Base-by-base conservation (phyloP, 2,113 vertebrate genomes). In the Ceuthmochares aereus region DNA sequence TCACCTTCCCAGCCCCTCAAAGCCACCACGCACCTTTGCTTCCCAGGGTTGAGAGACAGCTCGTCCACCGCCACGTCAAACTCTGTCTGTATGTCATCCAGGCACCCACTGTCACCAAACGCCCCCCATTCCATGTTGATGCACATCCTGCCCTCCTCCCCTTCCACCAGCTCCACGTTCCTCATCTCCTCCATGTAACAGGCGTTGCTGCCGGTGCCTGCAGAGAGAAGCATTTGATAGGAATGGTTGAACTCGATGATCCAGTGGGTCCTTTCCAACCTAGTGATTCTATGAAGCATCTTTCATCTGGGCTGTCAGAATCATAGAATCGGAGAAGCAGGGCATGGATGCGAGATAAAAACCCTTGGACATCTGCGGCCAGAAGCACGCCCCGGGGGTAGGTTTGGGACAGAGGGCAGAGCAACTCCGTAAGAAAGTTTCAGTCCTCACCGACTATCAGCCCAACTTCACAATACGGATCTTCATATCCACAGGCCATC, bases 181-280 rank as follows among this genome's bases (percentile, higher is more conserved):
- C 95, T 94, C 99, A 99, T 99, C 98, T 99, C 99, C 97, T 99
- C 99, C 99, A 99, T 99, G 98, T 99, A 99, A 95, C 99, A 99
- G 77, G 98, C 98, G 0, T 99, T 99, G 87, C 98, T 99, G 80
- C 99, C 99, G 0, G 99, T 99, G 73, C 99, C 99, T 99, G 96
- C 5, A 2, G 59, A 54, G 52, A 77, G 76, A 27, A 51, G 78
- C n/a, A n/a, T n/a, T n/a, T n/a, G n/a, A n/a, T n/a, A n/a, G n/a
- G n/a, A n/a, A n/a, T n/a, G n/a, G n/a, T n/a, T n/a, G n/a, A n/a
- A n/a, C n/a, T n/a, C n/a, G n/a, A n/a, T n/a, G n/a, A n/a, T n/a
- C n/a, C n/a, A n/a, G n/a, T n/a, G n/a, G n/a, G n/a, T n/a, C n/a
- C n/a, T n/a, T n/a, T n/a, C n/a, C n/a, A n/a, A n/a, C n/a, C n/a